Evolutionary conservation across 2,888 invertebrate species (phyloP).

Genomic region (Lepidocyrtinus sp.): DNA sequence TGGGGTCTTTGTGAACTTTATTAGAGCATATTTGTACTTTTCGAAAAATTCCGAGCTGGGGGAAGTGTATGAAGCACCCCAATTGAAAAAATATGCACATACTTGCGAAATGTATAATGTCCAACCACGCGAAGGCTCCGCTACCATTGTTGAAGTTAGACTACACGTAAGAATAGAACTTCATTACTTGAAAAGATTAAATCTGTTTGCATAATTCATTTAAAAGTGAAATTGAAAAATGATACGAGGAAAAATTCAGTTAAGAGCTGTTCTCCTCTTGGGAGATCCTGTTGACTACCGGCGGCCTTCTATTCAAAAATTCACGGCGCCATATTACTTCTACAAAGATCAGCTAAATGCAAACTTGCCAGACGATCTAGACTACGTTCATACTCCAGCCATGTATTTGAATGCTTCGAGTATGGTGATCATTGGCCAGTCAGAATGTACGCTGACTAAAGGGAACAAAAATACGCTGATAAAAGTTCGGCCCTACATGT

Average conservation of each 20-base stretch:
- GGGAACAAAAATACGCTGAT: conserved; percentile 27
- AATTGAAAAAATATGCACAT: conserved; percentile 51
- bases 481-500: conserved; percentile 28
- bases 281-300: conserved; percentile 56
- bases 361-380: not conserved
- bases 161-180: conserved; percentile 36
- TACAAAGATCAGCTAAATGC: conserved; percentile 38
- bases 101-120: conserved; percentile 63
- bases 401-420: conserved; percentile 53
- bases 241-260: not conserved
- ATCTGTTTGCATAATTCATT: not conserved
- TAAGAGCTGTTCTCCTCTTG: conserved; percentile 49
- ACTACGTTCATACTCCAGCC: conserved; percentile 24
- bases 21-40: conserved; percentile 60
- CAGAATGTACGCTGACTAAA: conserved; percentile 54
- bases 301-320: conserved; percentile 48
- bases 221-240: not conserved
- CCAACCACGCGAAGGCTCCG: conserved; percentile 37
- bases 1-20: not conserved
- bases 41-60: conserved; percentile 46
- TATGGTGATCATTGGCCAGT: conserved; percentile 50
- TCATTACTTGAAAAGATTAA: not conserved
- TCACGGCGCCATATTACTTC: conserved; percentile 59
- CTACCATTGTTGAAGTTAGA: conserved; percentile 22
- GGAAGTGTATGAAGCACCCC: conserved; percentile 56